Conservation (phyloP, 2,888 invertebrate genomes). For the Mongoloraphidia duomilia region DNA sequence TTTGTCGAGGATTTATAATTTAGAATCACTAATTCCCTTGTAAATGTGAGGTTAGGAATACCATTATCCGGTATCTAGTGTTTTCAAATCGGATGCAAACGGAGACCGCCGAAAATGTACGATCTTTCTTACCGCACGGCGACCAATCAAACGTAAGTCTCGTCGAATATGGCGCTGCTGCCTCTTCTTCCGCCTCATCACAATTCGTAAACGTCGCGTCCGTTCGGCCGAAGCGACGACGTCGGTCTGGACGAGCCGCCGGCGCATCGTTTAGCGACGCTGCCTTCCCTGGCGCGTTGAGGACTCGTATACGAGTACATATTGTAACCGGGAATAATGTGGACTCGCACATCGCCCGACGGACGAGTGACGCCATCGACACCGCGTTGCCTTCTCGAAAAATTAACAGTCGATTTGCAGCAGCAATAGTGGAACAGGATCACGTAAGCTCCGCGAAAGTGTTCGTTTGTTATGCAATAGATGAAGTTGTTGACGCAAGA, state of each 20-base stretch:
- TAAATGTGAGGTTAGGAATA: too few relatives aligned
- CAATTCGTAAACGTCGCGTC: constrained; percentile 41
- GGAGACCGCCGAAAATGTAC: too few relatives aligned
- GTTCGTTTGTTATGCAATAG: constrained; percentile 48
- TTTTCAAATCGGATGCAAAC: too few relatives aligned
- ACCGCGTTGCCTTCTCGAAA: constrained; percentile 32
- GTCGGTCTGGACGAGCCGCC: constrained; percentile 26
- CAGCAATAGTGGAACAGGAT: constrained; percentile 67
- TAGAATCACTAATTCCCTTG: too few relatives aligned
- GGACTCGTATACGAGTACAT: constrained; percentile 49
- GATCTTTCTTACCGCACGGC: too few relatives aligned
- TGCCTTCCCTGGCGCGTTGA: constrained; percentile 29
- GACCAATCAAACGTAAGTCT: too few relatives aligned
- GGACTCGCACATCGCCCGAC: constrained; percentile 51
- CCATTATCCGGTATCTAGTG: too few relatives aligned
- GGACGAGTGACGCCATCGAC: constrained; percentile 23
- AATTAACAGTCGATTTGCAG: constrained; percentile 60
- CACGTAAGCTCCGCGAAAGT: constrained; percentile 56
- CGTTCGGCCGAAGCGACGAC: constrained; percentile 28
- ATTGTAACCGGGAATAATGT: constrained; percentile 57
- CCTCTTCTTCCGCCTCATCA: constrained; percentile 26
- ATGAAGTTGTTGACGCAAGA: constrained; percentile 51
- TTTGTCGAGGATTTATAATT: too few relatives aligned
- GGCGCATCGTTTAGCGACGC: constrained; percentile 24
- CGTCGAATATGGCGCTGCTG: neutral